phyloP scores from a whole-genome alignment of 2,113 vertebrate genomes.

The Chloropsis cyanopogon region DNA sequence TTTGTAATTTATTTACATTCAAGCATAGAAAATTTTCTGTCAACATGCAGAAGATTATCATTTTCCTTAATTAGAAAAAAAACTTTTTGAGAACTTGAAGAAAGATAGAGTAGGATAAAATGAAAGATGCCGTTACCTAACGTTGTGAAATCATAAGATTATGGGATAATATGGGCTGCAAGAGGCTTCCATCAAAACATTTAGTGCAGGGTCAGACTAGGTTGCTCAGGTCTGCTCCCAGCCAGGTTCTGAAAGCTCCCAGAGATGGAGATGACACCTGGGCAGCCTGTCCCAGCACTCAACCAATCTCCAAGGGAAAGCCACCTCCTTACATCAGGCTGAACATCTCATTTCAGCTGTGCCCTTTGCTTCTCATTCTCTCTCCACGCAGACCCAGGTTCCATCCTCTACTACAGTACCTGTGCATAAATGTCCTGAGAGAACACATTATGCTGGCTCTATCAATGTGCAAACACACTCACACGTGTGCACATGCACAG shows the following conservation, averaged over 20 bases:
- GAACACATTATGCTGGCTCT: neutral
- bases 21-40: neutral
- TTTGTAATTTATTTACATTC: neutral
- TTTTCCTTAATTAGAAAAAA: neutral
- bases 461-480: neutral
- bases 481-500: rapidly evolving
- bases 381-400: neutral
- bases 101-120: neutral
- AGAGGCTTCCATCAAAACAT: neutral
- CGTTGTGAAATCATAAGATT: neutral
- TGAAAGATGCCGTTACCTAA: neutral
- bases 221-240: neutral
- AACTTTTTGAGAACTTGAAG: neutral
- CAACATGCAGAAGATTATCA: neutral
- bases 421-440: rapidly evolving
- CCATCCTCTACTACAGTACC: rapidly evolving
- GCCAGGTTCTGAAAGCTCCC: neutral
- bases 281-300: neutral
- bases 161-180: neutral
- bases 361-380: neutral
- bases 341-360: neutral
- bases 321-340: neutral
- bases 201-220: neutral
- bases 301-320: neutral
- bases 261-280: neutral